Percentiles rank a stretch among this genome's conserved stretches.
Evolutionary conservation across 2,113 vertebrate genomes (phyloP).

Genomic region (Electrona antarctica): DNA sequence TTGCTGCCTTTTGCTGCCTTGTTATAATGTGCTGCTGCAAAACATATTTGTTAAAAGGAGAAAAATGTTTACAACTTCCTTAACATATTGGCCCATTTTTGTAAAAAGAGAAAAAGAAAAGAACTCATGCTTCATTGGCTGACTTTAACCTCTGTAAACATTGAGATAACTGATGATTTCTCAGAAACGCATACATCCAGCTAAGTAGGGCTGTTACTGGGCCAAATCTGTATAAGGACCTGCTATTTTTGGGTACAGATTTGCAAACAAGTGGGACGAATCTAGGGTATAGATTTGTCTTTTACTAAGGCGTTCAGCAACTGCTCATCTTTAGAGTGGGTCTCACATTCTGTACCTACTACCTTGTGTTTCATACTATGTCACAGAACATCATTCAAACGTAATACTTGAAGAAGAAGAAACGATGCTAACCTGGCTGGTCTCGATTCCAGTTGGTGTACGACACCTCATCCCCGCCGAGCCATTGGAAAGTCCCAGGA

Average conservation of each 20-base stretch:
- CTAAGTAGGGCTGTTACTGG: slow-evolving; percentile 1
- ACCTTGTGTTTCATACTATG: neutral
- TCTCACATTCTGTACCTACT: neutral
- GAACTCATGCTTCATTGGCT: neutral
- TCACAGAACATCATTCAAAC: neutral
- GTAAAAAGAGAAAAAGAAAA: neutral
- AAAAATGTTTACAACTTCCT: neutral
- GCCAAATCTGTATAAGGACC: slow-evolving; percentile 13
- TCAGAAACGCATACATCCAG: neutral
- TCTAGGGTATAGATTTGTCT: neutral
- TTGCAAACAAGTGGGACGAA: slow-evolving; percentile 21
- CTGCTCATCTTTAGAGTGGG: slow-evolving; percentile 2
- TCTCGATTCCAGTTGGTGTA: slow-evolving; percentile 96
- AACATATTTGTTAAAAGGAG: neutral
- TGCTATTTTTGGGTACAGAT: slow-evolving; percentile 1
- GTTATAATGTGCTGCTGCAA: neutral
- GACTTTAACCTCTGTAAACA: neutral
- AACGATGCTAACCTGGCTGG: slow-evolving; percentile 83
- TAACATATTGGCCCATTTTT: neutral
- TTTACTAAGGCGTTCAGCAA: neutral
- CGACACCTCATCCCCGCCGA: slow-evolving; percentile 85
- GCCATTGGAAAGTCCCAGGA: slow-evolving; percentile 86
- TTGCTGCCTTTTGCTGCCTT: neutral
- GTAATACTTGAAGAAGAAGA: neutral
- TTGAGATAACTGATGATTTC: neutral